A percentile compares a stretch with the other conserved stretches of the same genome.
Evolutionary conservation across 2,888 invertebrate species (phyloP).

Genomic region (Venustoraphidia nigricollis): DNA sequence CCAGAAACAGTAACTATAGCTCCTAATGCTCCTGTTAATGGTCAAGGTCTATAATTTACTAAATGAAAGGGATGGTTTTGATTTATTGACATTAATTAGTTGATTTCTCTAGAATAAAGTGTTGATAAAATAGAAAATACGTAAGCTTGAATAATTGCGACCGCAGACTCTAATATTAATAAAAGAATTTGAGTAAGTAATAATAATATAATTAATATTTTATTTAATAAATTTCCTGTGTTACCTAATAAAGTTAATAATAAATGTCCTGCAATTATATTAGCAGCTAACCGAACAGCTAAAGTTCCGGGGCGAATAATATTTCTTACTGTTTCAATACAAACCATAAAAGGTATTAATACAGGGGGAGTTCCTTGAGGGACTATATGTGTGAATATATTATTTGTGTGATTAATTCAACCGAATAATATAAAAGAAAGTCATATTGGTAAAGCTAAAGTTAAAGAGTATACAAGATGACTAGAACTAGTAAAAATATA

Average conservation of each 20-base stretch:
- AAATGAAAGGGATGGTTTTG: slow-evolving; percentile 47
- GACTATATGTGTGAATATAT: slow-evolving; percentile 51
- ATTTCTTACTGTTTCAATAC: slow-evolving; percentile 61
- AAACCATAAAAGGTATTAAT: slow-evolving; percentile 55
- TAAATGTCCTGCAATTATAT: slow-evolving; percentile 61
- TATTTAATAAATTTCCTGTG: slow-evolving; percentile 10
- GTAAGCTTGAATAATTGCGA: slow-evolving; percentile 50
- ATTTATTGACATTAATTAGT: slow-evolving; percentile 37
- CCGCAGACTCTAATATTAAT: slow-evolving; percentile 39
- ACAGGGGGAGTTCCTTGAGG: slow-evolving; percentile 47
- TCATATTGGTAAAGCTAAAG: slow-evolving; percentile 46
- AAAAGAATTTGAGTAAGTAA: slow-evolving; percentile 33
- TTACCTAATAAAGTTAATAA: slow-evolving; percentile 43
- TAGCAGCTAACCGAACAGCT: slow-evolving; percentile 55
- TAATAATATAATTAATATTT: slow-evolving; percentile 17
- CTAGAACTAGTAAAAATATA: slow-evolving; percentile 56
- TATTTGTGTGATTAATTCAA: slow-evolving; percentile 42
- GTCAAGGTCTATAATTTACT: slow-evolving; percentile 51
- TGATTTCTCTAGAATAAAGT: slow-evolving; percentile 51
- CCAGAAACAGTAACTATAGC: slow-evolving; percentile 39
- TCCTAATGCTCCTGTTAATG: slow-evolving; percentile 40
- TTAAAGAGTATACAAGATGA: slow-evolving; percentile 41
- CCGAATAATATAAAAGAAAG: slow-evolving; percentile 47
- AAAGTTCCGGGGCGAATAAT: slow-evolving; percentile 53
- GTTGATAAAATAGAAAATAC: slow-evolving; percentile 48